These are phyloP conservation scores for Butastur rufipennis DNA, from an alignment of 2,113 vertebrate genomes.

Conservation along the genomic window DNA sequence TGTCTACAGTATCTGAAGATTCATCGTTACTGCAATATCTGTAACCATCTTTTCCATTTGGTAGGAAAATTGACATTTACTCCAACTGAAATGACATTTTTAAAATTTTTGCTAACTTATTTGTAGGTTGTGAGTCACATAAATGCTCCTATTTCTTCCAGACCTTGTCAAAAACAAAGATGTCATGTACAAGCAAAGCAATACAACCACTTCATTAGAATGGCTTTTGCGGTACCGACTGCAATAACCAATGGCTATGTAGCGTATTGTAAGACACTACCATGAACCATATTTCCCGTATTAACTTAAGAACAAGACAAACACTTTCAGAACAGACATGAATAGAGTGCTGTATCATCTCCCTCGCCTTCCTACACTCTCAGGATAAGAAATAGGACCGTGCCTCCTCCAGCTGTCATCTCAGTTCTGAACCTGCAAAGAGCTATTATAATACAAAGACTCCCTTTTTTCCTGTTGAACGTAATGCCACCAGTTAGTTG, in stretches of 20 bases:
- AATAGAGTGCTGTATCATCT: not conserved
- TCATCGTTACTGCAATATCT: not conserved
- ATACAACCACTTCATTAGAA: not conserved
- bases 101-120: not conserved
- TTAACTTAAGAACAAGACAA: not conserved
- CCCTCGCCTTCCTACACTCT: not conserved
- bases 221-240: not conserved
- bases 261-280: not conserved
- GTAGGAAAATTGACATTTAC: not conserved
- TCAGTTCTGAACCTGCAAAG: not conserved
- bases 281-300: not conserved
- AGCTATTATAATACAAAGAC: not conserved
- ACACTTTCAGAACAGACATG: not conserved
- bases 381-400: not conserved
- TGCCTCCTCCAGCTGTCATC: not conserved
- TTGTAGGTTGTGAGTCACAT: not conserved
- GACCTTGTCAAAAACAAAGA: not conserved
- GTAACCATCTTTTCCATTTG: not conserved
- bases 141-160: not conserved
- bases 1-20: not conserved
- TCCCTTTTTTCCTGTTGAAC: not conserved
- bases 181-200: rapidly evolving
- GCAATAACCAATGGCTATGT: not conserved
- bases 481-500: not conserved
- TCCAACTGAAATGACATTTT: not conserved